A percentile compares a stretch with the other conserved stretches of the same genome.
These are phyloP conservation scores for Campoletis sonorensis DNA, from an alignment of 1,140 invertebrate species.

Conservation along the genomic window DNA sequence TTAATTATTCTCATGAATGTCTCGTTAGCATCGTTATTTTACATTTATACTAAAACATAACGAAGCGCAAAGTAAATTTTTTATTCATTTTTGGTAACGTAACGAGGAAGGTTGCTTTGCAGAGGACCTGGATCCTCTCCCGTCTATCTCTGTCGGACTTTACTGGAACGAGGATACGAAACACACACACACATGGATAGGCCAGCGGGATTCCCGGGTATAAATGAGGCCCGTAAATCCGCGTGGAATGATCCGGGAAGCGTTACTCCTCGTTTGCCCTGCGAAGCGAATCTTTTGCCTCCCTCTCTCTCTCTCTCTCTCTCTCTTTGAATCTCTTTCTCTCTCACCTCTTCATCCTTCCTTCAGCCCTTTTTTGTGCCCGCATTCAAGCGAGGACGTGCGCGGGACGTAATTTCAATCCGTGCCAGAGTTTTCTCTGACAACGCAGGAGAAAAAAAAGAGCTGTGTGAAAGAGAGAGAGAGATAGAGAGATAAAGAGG, in stretches of 20 bases:
- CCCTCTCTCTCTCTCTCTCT: too few relatives aligned
- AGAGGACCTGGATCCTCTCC: not conserved
- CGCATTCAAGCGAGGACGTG: constrained; percentile 6
- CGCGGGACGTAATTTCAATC: constrained; percentile 42
- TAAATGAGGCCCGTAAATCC: constrained; percentile 42
- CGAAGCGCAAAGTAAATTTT: not conserved
- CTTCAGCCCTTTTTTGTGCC: not conserved
- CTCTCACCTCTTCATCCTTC: constrained; percentile 3
- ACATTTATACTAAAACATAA: not conserved
- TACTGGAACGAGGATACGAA: constrained; percentile 10
- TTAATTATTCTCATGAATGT: not conserved
- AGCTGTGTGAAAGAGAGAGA: too few relatives aligned
- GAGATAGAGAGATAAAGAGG: too few relatives aligned
- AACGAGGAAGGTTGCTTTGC: not conserved
- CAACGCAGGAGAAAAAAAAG: not conserved
- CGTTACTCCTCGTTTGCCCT: constrained; percentile 44
- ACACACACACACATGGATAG: constrained; percentile 1
- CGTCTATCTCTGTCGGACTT: not conserved
- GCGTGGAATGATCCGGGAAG: constrained; percentile 42
- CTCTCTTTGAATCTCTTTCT: too few relatives aligned
- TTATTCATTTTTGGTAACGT: not conserved
- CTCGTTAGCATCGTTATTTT: not conserved
- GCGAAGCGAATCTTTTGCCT: too few relatives aligned
- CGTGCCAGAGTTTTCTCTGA: not conserved
- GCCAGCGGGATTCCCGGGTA: constrained; percentile 14